Conservation (phyloP, 2,113 vertebrate genomes). For the Mustelus asterias region DNA sequence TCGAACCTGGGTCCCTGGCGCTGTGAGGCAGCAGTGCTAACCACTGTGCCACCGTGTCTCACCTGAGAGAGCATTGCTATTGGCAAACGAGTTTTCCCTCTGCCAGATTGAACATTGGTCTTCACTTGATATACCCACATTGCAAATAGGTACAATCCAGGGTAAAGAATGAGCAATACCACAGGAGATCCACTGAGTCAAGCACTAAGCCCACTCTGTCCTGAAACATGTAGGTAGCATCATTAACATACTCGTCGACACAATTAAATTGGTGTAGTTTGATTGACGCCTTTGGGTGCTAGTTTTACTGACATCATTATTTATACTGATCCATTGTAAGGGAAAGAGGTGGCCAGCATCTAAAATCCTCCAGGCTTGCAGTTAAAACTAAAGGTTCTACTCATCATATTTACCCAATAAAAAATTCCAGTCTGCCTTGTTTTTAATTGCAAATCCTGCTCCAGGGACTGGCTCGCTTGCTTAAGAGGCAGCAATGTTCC, state of each 20-base stretch:
- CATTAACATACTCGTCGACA: constrained; percentile 77
- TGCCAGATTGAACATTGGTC: not conserved
- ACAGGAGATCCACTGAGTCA: not conserved
- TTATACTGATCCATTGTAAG: constrained; percentile 55
- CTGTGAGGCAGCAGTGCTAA: too few relatives aligned
- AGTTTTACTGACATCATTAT: constrained; percentile 74
- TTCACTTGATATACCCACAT: not conserved
- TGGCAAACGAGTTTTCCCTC: not conserved
- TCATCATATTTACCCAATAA: constrained; percentile 85
- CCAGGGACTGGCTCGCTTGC: constrained; percentile 71
- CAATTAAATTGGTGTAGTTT: constrained; percentile 83
- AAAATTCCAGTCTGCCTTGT: constrained; percentile 74
- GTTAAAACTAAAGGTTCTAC: constrained; percentile 68
- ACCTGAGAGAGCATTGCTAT: not conserved
- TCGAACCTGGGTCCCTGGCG: too few relatives aligned
- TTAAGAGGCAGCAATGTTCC: constrained; percentile 70
- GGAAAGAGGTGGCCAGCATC: constrained; percentile 48
- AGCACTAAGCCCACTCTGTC: not conserved
- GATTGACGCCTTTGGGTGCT: constrained; percentile 79
- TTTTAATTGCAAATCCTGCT: constrained; percentile 96
- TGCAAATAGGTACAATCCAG: not conserved
- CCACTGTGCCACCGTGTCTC: too few relatives aligned
- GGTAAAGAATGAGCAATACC: not conserved
- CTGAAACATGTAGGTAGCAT: constrained; percentile 53
- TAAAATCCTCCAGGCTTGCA: constrained; percentile 57